These are phyloP conservation scores for Acanthococcus lagerstroemiae DNA, from an alignment of 2,888 invertebrate genomes.

Conservation along the genomic window DNA sequence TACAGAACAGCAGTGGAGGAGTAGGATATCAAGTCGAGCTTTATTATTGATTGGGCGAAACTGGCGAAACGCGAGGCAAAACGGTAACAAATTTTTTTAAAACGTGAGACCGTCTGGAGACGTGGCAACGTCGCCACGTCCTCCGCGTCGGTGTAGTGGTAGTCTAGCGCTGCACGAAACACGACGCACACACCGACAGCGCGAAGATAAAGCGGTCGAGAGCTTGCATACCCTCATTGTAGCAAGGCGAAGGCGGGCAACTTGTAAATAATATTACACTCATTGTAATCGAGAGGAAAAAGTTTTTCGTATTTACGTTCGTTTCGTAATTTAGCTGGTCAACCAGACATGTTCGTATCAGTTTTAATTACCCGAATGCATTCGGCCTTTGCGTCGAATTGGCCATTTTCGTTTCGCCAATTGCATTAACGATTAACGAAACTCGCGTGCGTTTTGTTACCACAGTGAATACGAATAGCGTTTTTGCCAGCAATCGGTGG, in stretches of 20 bases:
- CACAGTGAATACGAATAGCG: too few species aligned
- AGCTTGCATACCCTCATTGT: constrained; percentile 31
- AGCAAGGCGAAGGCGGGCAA: constrained; percentile 18
- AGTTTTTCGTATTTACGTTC: not conserved
- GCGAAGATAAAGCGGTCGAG: constrained; percentile 28
- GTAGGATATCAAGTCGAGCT: too few species aligned
- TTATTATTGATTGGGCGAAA: constrained; percentile 30
- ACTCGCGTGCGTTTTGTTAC: too few species aligned
- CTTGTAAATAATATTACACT: constrained; percentile 21
- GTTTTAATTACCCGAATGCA: too few species aligned
- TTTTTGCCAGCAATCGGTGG: not conserved
- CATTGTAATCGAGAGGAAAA: too few species aligned
- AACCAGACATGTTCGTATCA: too few species aligned
- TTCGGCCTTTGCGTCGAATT: too few species aligned
- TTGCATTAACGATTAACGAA: too few species aligned
- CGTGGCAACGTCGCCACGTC: constrained; percentile 22
- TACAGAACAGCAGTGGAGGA: too few species aligned
- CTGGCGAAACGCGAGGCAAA: too few species aligned
- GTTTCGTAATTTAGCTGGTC: too few species aligned
- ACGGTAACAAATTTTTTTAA: constrained; percentile 27
- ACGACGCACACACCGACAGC: not conserved
- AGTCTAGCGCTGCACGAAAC: constrained; percentile 21
- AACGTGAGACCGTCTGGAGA: constrained; percentile 27
- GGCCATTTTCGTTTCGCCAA: too few species aligned
- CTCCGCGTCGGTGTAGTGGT: constrained; percentile 24